A percentile compares a stretch with the other conserved stretches of the same genome.
Evolutionary conservation across 2,113 vertebrate species (phyloP).

Genomic region (Scatophagus argus): DNA sequence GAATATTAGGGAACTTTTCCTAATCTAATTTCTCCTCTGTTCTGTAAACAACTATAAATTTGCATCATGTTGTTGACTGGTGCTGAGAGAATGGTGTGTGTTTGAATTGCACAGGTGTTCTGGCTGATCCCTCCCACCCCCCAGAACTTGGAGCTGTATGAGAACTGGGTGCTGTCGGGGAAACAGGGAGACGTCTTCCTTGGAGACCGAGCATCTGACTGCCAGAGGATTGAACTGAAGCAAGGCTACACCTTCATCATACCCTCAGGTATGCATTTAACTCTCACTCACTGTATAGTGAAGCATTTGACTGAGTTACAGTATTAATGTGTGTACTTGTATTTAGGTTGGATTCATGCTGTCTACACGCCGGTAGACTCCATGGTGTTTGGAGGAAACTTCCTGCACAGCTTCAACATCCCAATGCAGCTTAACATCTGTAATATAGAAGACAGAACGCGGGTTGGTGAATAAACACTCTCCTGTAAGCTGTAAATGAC

Average conservation of each 20-base stretch:
- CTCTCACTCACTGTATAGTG: neutral
- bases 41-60: neutral
- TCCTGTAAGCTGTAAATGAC: neutral
- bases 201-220: slow-evolving; percentile 91
- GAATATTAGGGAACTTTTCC: neutral
- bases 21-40: neutral
- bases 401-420: slow-evolving; percentile 98
- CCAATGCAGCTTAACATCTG: slow-evolving; percentile 88
- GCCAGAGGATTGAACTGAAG: slow-evolving; percentile 95
- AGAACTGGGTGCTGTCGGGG: slow-evolving; percentile 98
- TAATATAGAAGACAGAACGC: slow-evolving; percentile 93
- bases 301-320: neutral
- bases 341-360: slow-evolving; percentile 77
- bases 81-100: neutral
- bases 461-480: slow-evolving; percentile 81
- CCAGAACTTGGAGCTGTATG: slow-evolving; percentile 96
- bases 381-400: slow-evolving; percentile 97
- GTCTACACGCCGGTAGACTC: slow-evolving; percentile 98
- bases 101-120: slow-evolving; percentile 87
- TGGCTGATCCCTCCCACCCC: slow-evolving; percentile 98
- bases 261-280: slow-evolving; percentile 88
- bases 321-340: neutral
- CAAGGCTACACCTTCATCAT: slow-evolving; percentile 98
- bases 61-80: neutral
- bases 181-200: slow-evolving; percentile 98